Percentiles rank a stretch among this genome's conserved stretches.
These are phyloP conservation scores for Trididemnum nubilum DNA, from an alignment of 23 tunicate species.

Conservation along the genomic window DNA sequence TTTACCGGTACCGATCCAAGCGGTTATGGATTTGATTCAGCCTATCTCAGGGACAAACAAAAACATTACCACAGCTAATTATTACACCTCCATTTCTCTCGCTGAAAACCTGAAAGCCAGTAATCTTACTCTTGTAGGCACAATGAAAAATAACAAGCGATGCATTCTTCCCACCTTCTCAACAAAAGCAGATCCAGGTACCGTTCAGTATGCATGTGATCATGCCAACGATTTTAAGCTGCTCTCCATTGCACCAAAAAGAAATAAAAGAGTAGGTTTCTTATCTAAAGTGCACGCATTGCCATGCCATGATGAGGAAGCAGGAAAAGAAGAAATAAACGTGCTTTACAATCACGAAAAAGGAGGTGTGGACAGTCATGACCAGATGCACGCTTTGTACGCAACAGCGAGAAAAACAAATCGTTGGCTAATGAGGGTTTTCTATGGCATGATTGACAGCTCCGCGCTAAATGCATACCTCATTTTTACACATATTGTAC, in stretches of 20 bases:
- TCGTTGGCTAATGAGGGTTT: slow-evolving; percentile 32
- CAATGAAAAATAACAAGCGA: slow-evolving; percentile 19
- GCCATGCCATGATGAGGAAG: neutral
- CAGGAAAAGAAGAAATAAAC: slow-evolving; percentile 20
- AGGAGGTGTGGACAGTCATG: slow-evolving; percentile 23
- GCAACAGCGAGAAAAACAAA: slow-evolving; percentile 24
- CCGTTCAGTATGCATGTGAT: slow-evolving; percentile 2
- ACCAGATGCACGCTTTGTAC: slow-evolving; percentile 16
- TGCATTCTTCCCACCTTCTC: slow-evolving; percentile 3
- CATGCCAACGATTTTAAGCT: neutral
- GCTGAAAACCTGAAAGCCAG: neutral
- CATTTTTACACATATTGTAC: slow-evolving; percentile 21
- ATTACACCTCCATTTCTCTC: slow-evolving; percentile 14
- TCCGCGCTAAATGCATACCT: slow-evolving; percentile 21
- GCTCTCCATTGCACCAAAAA: slow-evolving; percentile 13
- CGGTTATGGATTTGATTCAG: slow-evolving; percentile 1
- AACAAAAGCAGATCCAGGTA: slow-evolving; percentile 14
- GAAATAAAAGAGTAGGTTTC: slow-evolving; percentile 1
- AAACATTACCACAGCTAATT: slow-evolving; percentile 16
- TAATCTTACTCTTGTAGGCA: slow-evolving; percentile 14
- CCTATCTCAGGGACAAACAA: slow-evolving; percentile 1
- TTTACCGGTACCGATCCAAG: slow-evolving; percentile 12
- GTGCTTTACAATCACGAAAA: slow-evolving; percentile 23
- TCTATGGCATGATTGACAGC: slow-evolving; percentile 16
- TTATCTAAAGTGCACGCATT: slow-evolving; percentile 7